Evolutionary conservation across 2,797 vertebrate species (phyloP), one percentile per base, ranked within the genome.

Genomic region (Fratercula arctica): DNA sequence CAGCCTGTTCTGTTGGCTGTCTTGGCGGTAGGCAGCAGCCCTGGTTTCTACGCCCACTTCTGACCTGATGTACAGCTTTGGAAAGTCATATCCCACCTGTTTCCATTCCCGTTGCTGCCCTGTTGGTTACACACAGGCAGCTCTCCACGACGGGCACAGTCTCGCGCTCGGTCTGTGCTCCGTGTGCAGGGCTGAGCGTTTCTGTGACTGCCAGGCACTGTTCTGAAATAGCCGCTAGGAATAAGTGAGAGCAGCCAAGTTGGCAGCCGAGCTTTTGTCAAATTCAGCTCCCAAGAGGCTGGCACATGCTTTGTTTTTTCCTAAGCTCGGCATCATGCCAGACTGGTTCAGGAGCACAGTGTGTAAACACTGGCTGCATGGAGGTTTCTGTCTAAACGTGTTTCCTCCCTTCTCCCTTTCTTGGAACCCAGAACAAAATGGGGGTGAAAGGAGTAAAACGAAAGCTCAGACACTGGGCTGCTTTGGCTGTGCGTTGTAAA

Each of bases 111-210:
- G 2, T 0, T 1, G 17, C 85, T 83, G 87, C 68, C 70, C 67
- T 0, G 4, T 0, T 9, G 82, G 67, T 4, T 7, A 21, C 5
- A 0, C 29, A 1, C 4, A 0, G 50, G 35, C 50, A 1, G 63
- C 0, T n/a, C 56, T 7, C 1, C 3, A 0, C 1, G 25, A 8
- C 54, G 7, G 68, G 85, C 80, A 9, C 0, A 9, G 46, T 12
- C 45, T 4, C 4, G 4, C 1, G 10, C 72, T 25, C 2, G 11
- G 89, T 37, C 31, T 1, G 76, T 1, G 60, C 82, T 60, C 4
- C 0, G 2, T 7, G 76, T 0, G 8, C 25, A 1, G 39, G 66
- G 53, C 60, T 1, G 21, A 12, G 45, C 0, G 9, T 0, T 70
- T 57, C 89, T 1, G 17, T 4, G 77, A 4, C 78, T 4, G 74